These are phyloP conservation scores for Amblyraja radiata DNA, from an alignment of 2,797 vertebrate genomes.

Conservation along the genomic window DNA sequence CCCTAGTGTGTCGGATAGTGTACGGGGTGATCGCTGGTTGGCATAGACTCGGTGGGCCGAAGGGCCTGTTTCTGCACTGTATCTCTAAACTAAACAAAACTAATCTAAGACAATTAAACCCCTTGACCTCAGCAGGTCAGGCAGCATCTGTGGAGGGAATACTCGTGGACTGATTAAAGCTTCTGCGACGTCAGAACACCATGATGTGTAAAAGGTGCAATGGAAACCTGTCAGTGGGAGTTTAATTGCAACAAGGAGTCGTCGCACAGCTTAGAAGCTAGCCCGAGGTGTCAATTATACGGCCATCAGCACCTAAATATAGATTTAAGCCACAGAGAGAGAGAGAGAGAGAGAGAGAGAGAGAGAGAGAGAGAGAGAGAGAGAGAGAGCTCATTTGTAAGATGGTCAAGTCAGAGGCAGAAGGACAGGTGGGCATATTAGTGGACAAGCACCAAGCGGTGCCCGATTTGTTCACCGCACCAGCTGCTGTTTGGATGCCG, in stretches of 20 bases:
- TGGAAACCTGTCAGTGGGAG: not conserved
- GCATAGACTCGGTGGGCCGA: too few relatives aligned
- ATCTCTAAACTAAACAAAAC: too few relatives aligned
- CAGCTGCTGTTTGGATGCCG: constrained; percentile 1
- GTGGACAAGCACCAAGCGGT: not conserved
- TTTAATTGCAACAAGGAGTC: not conserved
- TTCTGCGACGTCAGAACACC: not conserved
- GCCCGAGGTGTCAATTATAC: constrained; percentile 11
- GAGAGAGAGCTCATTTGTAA: not conserved
- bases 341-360: too few relatives aligned
- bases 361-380: too few relatives aligned
- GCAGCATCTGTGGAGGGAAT: too few relatives aligned
- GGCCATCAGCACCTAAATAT: not conserved
- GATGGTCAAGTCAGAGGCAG: not conserved
- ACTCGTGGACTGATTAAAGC: not conserved
- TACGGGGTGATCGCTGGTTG: too few relatives aligned
- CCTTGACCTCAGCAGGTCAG: too few relatives aligned
- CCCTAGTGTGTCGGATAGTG: too few relatives aligned
- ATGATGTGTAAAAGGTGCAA: not conserved
- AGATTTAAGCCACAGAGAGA: not conserved
- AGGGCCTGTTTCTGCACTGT: too few relatives aligned
- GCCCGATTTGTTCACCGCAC: too few relatives aligned
- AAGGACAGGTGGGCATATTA: not conserved
- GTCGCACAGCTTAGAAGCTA: not conserved
- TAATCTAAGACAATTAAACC: too few relatives aligned